A percentile compares a stretch with the other conserved stretches of the same genome.
Evolutionary conservation across 2,113 vertebrate genomes (phyloP).

Genomic region (Brachionichthys hirsutus): DNA sequence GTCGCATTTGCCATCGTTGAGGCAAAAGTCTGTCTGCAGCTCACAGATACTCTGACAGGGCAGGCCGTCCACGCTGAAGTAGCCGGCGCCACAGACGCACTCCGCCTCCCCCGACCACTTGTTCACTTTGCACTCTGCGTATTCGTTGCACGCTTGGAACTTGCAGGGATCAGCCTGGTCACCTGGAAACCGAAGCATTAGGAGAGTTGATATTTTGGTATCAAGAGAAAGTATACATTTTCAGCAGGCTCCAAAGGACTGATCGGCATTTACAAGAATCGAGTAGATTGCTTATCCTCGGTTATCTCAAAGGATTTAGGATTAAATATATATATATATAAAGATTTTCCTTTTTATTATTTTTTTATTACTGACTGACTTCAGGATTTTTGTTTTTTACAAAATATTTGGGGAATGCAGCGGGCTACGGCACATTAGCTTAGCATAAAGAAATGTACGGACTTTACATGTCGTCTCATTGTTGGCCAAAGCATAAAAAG

Average conservation of each 20-base stretch:
- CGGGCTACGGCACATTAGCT: no score
- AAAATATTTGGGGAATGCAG: no score
- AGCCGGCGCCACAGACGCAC: constrained; percentile 91
- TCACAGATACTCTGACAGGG: constrained; percentile 96
- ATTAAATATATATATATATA: no score
- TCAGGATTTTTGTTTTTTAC: no score
- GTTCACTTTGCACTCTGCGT: constrained; percentile 89
- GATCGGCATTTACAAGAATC: no score
- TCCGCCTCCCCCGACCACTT: constrained; percentile 90
- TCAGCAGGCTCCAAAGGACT: no score
- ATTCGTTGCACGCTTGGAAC: constrained; percentile 96
- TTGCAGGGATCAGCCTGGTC: constrained; percentile 94
- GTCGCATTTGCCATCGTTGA: constrained; percentile 96
- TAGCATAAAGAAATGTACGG: no score
- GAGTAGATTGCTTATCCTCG: background rate
- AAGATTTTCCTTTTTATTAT: no score
- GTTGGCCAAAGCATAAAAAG: no score
- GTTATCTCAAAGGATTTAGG: background rate
- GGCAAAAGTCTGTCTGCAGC: constrained; percentile 88
- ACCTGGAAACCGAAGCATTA: constrained; percentile 71
- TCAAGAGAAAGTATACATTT: no score
- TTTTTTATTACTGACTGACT: no score
- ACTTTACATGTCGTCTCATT: no score
- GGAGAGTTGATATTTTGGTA: background rate
- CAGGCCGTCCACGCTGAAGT: constrained; percentile 88